These are phyloP conservation scores for Lydus trimaculatus DNA, from an alignment of 2,888 invertebrate genomes.

Conservation along the genomic window DNA sequence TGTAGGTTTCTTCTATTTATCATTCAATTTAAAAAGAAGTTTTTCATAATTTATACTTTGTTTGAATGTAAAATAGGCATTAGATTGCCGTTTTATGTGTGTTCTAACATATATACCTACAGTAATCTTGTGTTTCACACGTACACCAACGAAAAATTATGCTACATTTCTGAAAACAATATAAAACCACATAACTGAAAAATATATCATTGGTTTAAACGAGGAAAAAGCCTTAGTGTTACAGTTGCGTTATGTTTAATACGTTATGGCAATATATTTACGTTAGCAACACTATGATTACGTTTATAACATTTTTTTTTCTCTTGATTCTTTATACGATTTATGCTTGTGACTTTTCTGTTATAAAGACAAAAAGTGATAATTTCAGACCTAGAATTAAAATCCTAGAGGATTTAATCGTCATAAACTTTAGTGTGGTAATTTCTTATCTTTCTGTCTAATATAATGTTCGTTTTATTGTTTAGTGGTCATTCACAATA, in stretches of 20 bases:
- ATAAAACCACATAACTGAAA: background rate
- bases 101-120: background rate
- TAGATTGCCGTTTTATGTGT: background rate
- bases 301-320: background rate
- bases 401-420: background rate
- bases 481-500: background rate
- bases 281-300: constrained; percentile 2
- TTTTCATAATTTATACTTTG: background rate
- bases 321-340: background rate
- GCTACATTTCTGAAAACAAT: background rate
- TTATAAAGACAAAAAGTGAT: background rate
- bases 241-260: background rate
- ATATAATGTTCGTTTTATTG: background rate
- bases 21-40: background rate
- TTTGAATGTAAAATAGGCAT: background rate
- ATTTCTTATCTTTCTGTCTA: background rate
- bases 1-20: background rate
- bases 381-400: background rate
- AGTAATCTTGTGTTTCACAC: background rate
- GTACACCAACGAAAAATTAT: background rate
- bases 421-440: background rate
- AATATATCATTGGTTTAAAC: constrained; percentile 1
- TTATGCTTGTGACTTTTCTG: background rate
- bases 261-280: constrained; percentile 1
- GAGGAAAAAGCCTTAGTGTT: background rate